phyloP scores from a whole-genome alignment of 2,888 invertebrate species.

The Drosophila monieri region DNA sequence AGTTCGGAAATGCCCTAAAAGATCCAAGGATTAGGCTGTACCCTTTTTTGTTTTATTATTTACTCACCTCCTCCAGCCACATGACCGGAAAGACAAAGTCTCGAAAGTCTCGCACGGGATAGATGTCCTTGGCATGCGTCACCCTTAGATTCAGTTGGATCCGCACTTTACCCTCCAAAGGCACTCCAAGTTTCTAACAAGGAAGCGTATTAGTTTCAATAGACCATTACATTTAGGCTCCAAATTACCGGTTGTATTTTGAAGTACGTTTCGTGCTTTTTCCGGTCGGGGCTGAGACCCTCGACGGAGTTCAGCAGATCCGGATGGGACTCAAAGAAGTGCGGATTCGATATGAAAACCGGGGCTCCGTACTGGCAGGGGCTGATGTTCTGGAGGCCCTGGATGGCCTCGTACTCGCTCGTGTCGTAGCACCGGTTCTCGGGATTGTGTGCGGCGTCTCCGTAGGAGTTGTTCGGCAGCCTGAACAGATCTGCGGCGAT shows the following conservation, averaged over 20 bases:
- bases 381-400: constrained; percentile 93
- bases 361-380: constrained; percentile 96
- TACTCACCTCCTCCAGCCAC: constrained; percentile 94
- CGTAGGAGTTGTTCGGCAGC: constrained; percentile 89
- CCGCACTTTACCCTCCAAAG: constrained; percentile 91
- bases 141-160: constrained; percentile 93
- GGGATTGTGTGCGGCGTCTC: constrained; percentile 87
- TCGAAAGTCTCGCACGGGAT: constrained; percentile 90
- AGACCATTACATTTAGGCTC: not conserved
- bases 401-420: constrained; percentile 87
- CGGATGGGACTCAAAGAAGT: constrained; percentile 93
- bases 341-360: constrained; percentile 94
- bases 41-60: not conserved
- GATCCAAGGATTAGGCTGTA: not conserved
- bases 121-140: constrained; percentile 89
- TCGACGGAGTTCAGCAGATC: constrained; percentile 88
- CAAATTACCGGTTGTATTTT: constrained; percentile 91
- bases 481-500: constrained; percentile 90
- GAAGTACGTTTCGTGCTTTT: constrained; percentile 90
- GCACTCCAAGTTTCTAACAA: constrained; percentile 91
- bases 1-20: constrained; percentile 90
- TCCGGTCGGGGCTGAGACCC: constrained; percentile 88
- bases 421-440: constrained; percentile 90
- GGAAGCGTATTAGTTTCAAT: not conserved
- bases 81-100: constrained; percentile 93